phyloP scores from a whole-genome alignment of 2,797 vertebrate species.

The Dryobates pubescens region DNA sequence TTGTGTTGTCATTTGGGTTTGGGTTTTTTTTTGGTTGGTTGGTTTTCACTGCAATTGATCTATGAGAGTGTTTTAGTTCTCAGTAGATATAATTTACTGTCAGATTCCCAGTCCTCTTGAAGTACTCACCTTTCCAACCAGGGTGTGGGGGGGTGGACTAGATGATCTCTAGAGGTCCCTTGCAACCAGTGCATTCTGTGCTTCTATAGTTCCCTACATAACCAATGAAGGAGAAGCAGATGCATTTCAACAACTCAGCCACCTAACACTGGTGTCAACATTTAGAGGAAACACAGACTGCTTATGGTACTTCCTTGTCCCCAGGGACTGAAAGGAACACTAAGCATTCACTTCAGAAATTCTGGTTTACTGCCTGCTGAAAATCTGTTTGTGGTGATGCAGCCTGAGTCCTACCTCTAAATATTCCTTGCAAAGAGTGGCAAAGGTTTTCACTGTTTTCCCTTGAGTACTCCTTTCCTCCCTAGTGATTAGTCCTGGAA shows the following conservation, averaged over 20 bases:
- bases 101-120: not conserved
- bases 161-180: too few relatives aligned
- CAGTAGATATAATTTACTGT: not conserved
- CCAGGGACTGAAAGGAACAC: not conserved
- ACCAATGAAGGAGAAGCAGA: not conserved
- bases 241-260: not conserved
- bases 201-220: not conserved
- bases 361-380: not conserved
- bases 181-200: too few relatives aligned
- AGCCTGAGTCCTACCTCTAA: not conserved
- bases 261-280: not conserved
- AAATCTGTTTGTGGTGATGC: rapidly evolving
- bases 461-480: not conserved
- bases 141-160: too few relatives aligned
- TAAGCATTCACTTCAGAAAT: not conserved
- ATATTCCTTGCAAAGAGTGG: not conserved
- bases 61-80: not conserved
- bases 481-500: not conserved
- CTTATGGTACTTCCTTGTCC: not conserved
- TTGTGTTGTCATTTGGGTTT: too few relatives aligned
- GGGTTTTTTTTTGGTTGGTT: too few relatives aligned
- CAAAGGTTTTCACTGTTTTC: not conserved
- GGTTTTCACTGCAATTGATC: too few relatives aligned
- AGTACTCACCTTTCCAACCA: not conserved
- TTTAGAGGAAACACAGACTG: not conserved